A percentile compares a stretch with the other conserved stretches of the same genome.
Conservation (phyloP, 2,888 invertebrate genomes). For the Ditylenchus weischeri region DNA sequence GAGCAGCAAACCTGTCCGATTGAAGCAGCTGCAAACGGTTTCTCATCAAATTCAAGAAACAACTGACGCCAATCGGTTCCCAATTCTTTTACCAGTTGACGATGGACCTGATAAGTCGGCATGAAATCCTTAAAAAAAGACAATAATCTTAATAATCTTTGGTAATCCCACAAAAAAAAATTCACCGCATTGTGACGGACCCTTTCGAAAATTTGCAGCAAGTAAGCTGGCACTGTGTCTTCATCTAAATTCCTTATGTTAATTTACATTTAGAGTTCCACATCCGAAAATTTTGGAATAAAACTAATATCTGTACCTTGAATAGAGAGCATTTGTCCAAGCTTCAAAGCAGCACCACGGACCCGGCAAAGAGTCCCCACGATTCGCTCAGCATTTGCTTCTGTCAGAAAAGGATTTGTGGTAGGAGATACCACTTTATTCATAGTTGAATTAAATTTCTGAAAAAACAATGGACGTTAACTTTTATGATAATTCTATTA, state of each 20-base stretch:
- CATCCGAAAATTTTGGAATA: too few species aligned
- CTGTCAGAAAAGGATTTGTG: conserved; percentile 64
- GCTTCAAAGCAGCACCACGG: conserved; percentile 87
- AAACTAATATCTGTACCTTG: conserved; percentile 67
- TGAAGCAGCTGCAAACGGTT: conserved; percentile 96
- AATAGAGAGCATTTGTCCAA: conserved; percentile 93
- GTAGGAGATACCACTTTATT: conserved; percentile 3
- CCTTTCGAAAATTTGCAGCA: conserved; percentile 87
- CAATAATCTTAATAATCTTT: too few species aligned
- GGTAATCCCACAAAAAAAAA: conserved; percentile 7
- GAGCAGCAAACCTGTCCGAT: conserved; percentile 67
- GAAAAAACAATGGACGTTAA: too few species aligned
- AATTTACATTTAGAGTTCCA: too few species aligned
- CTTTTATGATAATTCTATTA: too few species aligned
- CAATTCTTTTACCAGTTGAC: conserved; percentile 76
- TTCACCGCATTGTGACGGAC: conserved; percentile 69
- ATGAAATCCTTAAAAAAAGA: conserved; percentile 97
- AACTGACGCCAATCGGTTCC: conserved; percentile 77
- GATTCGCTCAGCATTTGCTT: conserved; percentile 71
- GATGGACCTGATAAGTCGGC: conserved; percentile 83
- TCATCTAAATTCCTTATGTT: conserved; percentile 33
- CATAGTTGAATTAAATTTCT: neutral
- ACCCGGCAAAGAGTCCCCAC: conserved; percentile 92
- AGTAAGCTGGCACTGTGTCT: conserved; percentile 77
- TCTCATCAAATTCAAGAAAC: conserved; percentile 77